Evolutionary conservation across 2,888 invertebrate species (phyloP).

Genomic region (Meandrusa payeni): DNA sequence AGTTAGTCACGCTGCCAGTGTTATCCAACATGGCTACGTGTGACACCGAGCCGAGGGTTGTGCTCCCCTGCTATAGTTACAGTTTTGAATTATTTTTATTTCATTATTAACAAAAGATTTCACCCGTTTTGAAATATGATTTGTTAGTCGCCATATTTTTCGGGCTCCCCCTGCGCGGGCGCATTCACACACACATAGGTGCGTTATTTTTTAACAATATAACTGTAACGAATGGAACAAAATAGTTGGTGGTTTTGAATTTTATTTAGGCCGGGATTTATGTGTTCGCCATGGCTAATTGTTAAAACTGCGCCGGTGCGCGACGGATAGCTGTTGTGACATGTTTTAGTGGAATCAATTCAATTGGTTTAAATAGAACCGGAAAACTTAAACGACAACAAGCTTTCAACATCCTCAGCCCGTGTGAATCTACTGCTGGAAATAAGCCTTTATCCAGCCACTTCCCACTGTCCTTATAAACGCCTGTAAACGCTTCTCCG

Average conservation of each 20-base stretch:
- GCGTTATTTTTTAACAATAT: slow-evolving; percentile 43
- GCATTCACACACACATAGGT: slow-evolving; percentile 39
- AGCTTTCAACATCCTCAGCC: too few species aligned
- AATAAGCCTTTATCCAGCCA: too few species aligned
- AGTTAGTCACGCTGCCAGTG: slow-evolving; percentile 67
- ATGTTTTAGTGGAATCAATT: slow-evolving; percentile 45
- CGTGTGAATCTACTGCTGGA: too few species aligned
- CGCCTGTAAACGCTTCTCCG: too few species aligned
- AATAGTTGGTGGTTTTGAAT: slow-evolving; percentile 32
- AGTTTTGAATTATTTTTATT: slow-evolving; percentile 70
- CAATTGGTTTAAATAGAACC: slow-evolving; percentile 30
- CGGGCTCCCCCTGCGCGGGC: slow-evolving; percentile 44
- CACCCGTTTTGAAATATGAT: slow-evolving; percentile 79
- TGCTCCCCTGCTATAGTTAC: slow-evolving; percentile 49
- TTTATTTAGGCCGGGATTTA: slow-evolving; percentile 35
- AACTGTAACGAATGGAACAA: slow-evolving; percentile 50
- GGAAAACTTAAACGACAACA: background rate
- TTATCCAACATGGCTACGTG: slow-evolving; percentile 63
- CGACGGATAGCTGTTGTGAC: slow-evolving; percentile 54
- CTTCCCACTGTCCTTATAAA: too few species aligned
- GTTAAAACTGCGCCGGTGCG: slow-evolving; percentile 37
- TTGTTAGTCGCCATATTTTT: slow-evolving; percentile 74
- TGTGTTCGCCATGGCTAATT: slow-evolving; percentile 43
- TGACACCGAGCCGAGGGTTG: slow-evolving; percentile 41
- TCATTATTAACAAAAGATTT: slow-evolving; percentile 77